Evolutionary conservation across 2,797 vertebrate genomes (phyloP).

Genomic region (Sylvia borin): DNA sequence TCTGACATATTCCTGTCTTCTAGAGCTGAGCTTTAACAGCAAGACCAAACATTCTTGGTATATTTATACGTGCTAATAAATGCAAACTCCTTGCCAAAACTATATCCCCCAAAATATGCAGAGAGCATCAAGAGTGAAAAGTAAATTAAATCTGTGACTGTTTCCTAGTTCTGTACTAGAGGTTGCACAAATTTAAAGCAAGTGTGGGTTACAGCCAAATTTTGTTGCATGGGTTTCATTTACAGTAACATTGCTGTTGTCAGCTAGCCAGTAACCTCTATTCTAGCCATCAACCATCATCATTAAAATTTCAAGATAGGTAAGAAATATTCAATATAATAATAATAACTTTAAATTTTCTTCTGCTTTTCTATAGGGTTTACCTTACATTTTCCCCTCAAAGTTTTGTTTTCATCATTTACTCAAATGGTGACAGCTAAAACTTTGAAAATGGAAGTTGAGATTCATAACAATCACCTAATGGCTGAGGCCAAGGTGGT

Average conservation of each 20-base stretch:
- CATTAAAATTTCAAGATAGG: not conserved
- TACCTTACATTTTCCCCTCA: not conserved
- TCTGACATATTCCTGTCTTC: slow-evolving; percentile 21
- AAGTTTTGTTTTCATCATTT: not conserved
- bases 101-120: slow-evolving; percentile 24
- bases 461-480: not conserved
- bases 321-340: not conserved
- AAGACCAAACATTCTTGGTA: slow-evolving; percentile 60
- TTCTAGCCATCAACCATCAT: not conserved
- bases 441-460: not conserved
- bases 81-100: slow-evolving; percentile 48
- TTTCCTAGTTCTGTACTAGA: slow-evolving; percentile 18
- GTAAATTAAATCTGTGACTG: slow-evolving; percentile 40
- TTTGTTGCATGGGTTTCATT: not conserved
- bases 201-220: not conserved
- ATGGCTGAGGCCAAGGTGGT: not conserved
- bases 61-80: slow-evolving; percentile 55
- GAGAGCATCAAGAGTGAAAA: slow-evolving; percentile 41
- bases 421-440: not conserved
- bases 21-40: slow-evolving; percentile 46
- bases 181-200: not conserved
- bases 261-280: not conserved
- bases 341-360: not conserved
- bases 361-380: not conserved
- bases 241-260: not conserved